Percentiles rank a stretch among this genome's conserved stretches.
phyloP scores from a whole-genome alignment of 92 coral and sea anemone genomes.

The Epizoanthus illoricatus region DNA sequence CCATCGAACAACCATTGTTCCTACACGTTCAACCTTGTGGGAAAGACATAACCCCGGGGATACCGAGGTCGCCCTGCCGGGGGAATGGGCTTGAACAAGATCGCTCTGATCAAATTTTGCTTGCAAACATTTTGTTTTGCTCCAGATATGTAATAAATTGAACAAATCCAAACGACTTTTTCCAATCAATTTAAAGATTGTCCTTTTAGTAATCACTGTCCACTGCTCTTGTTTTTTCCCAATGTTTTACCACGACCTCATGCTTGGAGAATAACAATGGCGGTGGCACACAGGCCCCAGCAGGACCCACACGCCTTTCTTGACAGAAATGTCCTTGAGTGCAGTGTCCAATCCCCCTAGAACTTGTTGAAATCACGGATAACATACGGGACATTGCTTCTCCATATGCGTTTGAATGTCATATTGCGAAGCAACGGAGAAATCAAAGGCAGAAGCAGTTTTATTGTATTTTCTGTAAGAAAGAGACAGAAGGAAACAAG shows the following conservation, averaged over 20 bases:
- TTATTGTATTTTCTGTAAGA: constrained; percentile 5
- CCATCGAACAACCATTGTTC: too few species aligned
- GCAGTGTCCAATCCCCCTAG: constrained; percentile 25
- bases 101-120: background rate
- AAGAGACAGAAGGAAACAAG: background rate
- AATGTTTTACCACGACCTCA: constrained; percentile 6
- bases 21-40: too few species aligned
- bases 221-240: background rate
- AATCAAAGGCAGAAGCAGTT: background rate
- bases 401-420: constrained; percentile 15
- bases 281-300: constrained; percentile 25
- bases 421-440: background rate
- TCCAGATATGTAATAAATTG: background rate
- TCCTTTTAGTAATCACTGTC: background rate
- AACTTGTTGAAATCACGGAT: constrained; percentile 4
- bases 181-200: background rate
- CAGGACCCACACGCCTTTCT: constrained; percentile 6
- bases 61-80: constrained; percentile 9
- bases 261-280: constrained; percentile 12
- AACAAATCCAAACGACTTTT: background rate
- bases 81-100: constrained; percentile 28
- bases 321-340: constrained; percentile 17
- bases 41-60: too few species aligned
- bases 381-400: background rate
- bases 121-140: background rate